Percentiles rank a stretch among this genome's conserved stretches.
These are phyloP conservation scores for Macrostomum cliftonense DNA, from an alignment of 2,888 invertebrate species.

Conservation along the genomic window DNA sequence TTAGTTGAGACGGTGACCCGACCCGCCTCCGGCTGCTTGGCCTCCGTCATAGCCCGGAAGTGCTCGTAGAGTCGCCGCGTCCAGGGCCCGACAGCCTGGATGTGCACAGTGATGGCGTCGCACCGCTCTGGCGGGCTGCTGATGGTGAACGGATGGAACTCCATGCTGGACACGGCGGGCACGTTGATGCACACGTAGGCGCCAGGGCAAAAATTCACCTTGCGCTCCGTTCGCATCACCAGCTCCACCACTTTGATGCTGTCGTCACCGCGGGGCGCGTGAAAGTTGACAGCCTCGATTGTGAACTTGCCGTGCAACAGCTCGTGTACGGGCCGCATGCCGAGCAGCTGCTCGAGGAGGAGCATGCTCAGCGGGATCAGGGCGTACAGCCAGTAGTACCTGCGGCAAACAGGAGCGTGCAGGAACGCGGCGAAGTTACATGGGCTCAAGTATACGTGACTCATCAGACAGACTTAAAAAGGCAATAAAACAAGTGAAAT, in stretches of 20 bases:
- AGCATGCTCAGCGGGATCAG: too few species aligned
- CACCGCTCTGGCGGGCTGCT: conserved; percentile 79
- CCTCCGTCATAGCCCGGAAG: conserved; percentile 27
- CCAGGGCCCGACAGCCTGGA: conserved; percentile 81
- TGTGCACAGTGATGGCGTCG: conserved; percentile 46
- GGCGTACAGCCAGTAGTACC: too few species aligned
- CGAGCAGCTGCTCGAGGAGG: too few species aligned
- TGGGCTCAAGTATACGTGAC: too few species aligned
- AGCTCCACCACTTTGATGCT: conserved; percentile 50
- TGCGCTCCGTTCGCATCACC: conserved; percentile 54
- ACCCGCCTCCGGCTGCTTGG: conserved; percentile 1
- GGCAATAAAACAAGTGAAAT: too few species aligned
- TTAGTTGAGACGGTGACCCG: not conserved
- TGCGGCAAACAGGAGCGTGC: too few species aligned
- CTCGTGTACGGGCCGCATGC: too few species aligned
- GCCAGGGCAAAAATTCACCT: conserved; percentile 67
- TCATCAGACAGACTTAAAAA: too few species aligned
- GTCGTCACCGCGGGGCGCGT: too few species aligned
- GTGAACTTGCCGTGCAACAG: too few species aligned
- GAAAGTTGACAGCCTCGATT: too few species aligned
- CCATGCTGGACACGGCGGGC: conserved; percentile 70
- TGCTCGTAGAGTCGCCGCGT: conserved; percentile 62
- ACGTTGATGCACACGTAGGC: conserved; percentile 83
- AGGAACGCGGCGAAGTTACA: too few species aligned
- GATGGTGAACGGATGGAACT: conserved; percentile 92